Conservation (phyloP, 2,113 vertebrate genomes). For the Actenoides hombroni region DNA sequence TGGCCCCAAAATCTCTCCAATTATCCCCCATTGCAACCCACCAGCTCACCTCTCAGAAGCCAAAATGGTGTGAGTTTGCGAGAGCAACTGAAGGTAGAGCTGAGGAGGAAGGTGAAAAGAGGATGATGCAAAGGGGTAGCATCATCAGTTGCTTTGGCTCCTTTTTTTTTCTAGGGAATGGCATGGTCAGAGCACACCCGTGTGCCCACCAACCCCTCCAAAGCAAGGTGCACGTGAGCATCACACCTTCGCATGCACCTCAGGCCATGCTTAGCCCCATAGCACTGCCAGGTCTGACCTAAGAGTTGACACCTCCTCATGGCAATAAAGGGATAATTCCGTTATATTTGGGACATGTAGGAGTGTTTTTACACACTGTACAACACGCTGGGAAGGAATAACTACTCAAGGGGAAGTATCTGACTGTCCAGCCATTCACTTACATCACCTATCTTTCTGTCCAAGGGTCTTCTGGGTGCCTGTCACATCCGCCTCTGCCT, state of each 20-base stretch:
- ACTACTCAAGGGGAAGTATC: not conserved
- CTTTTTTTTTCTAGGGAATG: not conserved
- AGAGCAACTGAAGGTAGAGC: not conserved
- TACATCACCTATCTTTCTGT: not conserved
- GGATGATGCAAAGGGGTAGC: not conserved
- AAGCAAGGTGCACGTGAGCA: not conserved
- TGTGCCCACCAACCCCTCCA: not conserved
- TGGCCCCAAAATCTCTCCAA: fast-evolving
- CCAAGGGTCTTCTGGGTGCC: not conserved
- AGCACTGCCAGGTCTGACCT: not conserved
- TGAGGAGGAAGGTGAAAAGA: not conserved
- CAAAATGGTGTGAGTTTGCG: not conserved
- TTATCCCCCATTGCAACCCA: not conserved
- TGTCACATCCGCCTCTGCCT: not conserved
- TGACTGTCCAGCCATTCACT: not conserved
- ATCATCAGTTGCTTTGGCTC: not conserved
- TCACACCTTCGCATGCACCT: not conserved
- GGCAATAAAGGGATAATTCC: not conserved
- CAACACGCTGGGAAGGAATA: not conserved
- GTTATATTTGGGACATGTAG: not conserved
- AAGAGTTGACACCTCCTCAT: not conserved
- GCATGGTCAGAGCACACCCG: not conserved
- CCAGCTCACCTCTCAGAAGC: not conserved
- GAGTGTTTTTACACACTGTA: not conserved
- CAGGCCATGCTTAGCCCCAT: too few species aligned